Evolutionary conservation across 2,888 invertebrate species (phyloP).

Genomic region (Synergus japonicus): DNA sequence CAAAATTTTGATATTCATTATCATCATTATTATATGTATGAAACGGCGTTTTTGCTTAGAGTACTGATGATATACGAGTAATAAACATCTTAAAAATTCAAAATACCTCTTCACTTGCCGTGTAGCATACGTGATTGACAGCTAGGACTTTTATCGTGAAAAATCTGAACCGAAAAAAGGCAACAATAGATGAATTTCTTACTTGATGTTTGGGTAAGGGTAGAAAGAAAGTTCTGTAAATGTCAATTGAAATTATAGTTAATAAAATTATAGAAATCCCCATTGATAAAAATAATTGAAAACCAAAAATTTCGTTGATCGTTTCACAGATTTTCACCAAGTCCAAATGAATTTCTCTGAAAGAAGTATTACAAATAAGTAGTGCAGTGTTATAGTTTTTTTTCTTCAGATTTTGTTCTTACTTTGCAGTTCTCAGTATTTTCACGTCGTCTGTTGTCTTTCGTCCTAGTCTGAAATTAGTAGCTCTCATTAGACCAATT

Average conservation of each 20-base stretch:
- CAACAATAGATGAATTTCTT: too few relatives aligned
- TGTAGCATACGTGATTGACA: not conserved
- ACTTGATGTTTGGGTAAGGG: not conserved
- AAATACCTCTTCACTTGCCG: not conserved
- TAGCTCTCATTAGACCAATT: not conserved
- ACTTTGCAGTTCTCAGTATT: not conserved
- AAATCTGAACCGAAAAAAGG: too few relatives aligned
- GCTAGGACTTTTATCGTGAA: not conserved
- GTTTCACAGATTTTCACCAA: not conserved
- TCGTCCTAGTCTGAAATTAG: not conserved
- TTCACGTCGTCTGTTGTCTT: not conserved
- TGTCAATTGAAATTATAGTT: not conserved
- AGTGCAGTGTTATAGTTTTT: too few relatives aligned
- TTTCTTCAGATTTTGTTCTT: not conserved
- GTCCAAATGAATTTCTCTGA: not conserved
- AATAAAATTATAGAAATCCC: not conserved
- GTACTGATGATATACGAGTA: too few relatives aligned
- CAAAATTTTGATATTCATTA: too few relatives aligned
- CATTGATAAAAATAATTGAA: not conserved
- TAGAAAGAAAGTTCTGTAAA: not conserved
- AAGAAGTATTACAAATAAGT: too few relatives aligned
- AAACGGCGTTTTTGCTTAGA: too few relatives aligned
- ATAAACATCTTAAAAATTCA: too few relatives aligned
- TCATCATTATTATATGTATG: not conserved
- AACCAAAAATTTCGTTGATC: not conserved